These are phyloP conservation scores for Brachionus calyciflorus DNA, from an alignment of 1,140 invertebrate genomes.

Conservation along the genomic window DNA sequence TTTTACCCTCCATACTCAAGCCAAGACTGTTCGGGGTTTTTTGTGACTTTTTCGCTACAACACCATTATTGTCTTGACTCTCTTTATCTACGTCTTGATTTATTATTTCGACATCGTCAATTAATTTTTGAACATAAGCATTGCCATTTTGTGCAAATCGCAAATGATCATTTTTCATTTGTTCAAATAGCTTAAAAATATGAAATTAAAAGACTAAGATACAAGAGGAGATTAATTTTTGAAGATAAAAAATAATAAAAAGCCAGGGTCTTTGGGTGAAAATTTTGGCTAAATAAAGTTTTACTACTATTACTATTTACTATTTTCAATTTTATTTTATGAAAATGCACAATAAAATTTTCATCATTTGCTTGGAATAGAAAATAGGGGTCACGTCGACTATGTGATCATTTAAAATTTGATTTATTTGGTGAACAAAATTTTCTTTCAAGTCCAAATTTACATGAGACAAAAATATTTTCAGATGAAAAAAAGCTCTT, in stretches of 20 bases:
- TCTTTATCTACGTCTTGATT: conserved; percentile 11
- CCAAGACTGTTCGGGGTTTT: conserved; percentile 13
- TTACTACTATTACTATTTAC: no score
- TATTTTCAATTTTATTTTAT: no score
- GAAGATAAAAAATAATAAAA: background rate
- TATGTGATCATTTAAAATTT: no score
- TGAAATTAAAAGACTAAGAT: background rate
- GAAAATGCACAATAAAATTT: no score
- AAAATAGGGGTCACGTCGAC: no score
- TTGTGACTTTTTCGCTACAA: background rate
- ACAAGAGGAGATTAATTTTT: background rate
- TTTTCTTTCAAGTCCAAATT: no score
- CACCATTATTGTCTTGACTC: background rate
- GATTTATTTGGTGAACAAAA: no score
- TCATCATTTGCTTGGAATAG: no score
- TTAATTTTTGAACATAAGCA: conserved; percentile 6
- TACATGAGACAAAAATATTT: no score
- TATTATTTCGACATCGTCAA: conserved; percentile 40
- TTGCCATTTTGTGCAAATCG: conserved; percentile 5
- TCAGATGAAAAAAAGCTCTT: no score
- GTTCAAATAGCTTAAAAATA: conserved; percentile 2
- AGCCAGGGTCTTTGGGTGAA: no score
- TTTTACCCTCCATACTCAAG: conserved; percentile 30
- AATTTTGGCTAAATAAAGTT: no score
- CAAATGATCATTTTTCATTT: conserved; percentile 45